Percentiles rank a stretch among this genome's conserved stretches.
These are phyloP conservation scores for Drosophila lutescens DNA, from an alignment of 2,888 invertebrate species.

Conservation along the genomic window DNA sequence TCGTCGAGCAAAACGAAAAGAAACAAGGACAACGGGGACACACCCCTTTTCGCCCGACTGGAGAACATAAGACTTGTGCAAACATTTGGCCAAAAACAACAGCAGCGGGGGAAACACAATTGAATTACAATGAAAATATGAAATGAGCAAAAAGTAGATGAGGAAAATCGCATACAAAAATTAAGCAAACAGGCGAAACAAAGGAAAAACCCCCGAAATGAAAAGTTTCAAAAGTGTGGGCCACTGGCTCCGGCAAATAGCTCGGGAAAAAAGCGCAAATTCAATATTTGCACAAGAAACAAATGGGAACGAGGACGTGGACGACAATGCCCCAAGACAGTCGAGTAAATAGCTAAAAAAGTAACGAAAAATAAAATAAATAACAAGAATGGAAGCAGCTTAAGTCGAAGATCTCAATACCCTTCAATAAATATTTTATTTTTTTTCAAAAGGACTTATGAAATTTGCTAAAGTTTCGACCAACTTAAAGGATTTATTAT, in stretches of 20 bases:
- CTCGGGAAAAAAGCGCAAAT: constrained; percentile 60
- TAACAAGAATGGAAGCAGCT: not conserved
- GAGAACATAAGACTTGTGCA: constrained; percentile 59
- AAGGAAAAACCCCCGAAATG: constrained; percentile 54
- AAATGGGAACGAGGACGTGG: constrained; percentile 54
- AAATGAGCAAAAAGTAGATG: constrained; percentile 55
- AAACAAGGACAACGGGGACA: constrained; percentile 24
- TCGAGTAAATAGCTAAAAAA: constrained; percentile 61
- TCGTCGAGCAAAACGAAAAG: constrained; percentile 16
- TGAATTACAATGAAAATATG: constrained; percentile 80
- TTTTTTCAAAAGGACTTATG: too few species aligned
- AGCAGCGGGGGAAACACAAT: constrained; percentile 60
- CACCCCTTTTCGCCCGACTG: constrained; percentile 55
- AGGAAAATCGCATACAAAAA: constrained; percentile 54
- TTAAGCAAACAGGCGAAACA: constrained; percentile 74
- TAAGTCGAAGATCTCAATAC: not conserved
- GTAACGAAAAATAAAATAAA: constrained; percentile 61
- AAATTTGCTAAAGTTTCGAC: too few species aligned
- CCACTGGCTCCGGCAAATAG: constrained; percentile 51
- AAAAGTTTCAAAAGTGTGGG: constrained; percentile 61
- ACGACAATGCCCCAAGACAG: constrained; percentile 62
- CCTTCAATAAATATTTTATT: not conserved
- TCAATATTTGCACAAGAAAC: constrained; percentile 74
- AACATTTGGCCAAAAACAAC: constrained; percentile 64
- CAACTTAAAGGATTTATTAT: too few species aligned